phyloP scores from a whole-genome alignment of 2,113 vertebrate species.

The Ploceus nigricollis region DNA sequence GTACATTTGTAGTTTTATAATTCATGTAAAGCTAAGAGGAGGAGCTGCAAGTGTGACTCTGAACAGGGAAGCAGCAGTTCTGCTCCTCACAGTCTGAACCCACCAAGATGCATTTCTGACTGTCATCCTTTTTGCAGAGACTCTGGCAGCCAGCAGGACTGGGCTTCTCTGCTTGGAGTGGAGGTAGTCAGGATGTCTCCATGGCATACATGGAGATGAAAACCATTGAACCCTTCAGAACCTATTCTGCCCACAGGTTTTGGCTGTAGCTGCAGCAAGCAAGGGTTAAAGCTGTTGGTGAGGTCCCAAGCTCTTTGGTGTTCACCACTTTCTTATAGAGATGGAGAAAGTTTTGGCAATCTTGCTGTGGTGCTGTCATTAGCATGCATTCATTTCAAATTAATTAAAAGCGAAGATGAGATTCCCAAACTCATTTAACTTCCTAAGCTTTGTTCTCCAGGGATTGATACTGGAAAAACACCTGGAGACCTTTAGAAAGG shows the following conservation, averaged over 20 bases:
- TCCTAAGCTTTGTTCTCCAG: slow-evolving; percentile 46
- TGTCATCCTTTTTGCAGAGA: background rate
- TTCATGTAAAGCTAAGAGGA: background rate
- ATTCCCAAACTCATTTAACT: slow-evolving; percentile 33
- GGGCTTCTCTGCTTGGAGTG: background rate
- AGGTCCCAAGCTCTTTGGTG: background rate
- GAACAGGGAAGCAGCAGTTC: background rate
- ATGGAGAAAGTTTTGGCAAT: background rate
- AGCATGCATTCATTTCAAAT: slow-evolving; percentile 4
- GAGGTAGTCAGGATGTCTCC: background rate
- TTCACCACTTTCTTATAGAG: background rate
- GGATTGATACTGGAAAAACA: background rate
- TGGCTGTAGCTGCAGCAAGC: background rate
- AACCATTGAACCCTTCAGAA: background rate
- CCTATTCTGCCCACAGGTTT: background rate
- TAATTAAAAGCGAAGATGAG: slow-evolving; percentile 32
- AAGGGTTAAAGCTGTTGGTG: background rate
- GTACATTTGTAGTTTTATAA: background rate
- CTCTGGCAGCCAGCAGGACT: background rate
- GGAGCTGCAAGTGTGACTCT: background rate
- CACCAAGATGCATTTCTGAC: background rate
- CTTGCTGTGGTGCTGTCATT: background rate
- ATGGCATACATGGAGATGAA: background rate
- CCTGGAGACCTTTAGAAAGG: slow-evolving; percentile 15
- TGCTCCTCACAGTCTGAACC: background rate